Conservation (phyloP, 2,113 vertebrate genomes). For the Labeo rohita region DNA sequence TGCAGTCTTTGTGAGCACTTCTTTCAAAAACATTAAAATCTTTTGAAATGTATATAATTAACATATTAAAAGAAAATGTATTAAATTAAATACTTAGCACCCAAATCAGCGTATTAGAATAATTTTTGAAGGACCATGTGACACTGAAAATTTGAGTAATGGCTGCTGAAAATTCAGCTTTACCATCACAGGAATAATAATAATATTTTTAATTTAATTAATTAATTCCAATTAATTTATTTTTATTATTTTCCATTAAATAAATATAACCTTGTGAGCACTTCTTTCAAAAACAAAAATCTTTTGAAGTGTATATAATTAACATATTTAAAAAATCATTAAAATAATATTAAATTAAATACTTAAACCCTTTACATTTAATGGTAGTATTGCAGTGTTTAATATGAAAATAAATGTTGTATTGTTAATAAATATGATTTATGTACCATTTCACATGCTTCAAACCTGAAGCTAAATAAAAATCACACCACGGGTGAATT, state of each 20-base stretch:
- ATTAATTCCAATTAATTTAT: too few species aligned
- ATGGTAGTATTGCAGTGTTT: neutral
- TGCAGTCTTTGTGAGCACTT: too few species aligned
- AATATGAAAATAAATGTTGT: conserved; percentile 4
- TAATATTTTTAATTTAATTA: too few species aligned
- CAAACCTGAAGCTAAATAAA: neutral
- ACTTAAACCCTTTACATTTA: neutral
- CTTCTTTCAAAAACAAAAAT: too few species aligned
- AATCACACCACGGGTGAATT: neutral
- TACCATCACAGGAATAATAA: neutral
- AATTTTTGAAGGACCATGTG: neutral
- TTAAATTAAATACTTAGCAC: too few species aligned
- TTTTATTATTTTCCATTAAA: neutral
- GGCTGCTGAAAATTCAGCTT: neutral
- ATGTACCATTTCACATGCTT: neutral
- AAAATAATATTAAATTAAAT: neutral
- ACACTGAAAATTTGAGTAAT: neutral
- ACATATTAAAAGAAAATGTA: too few species aligned
- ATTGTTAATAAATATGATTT: neutral
- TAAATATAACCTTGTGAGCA: neutral
- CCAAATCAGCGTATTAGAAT: neutral
- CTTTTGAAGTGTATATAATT: too few species aligned
- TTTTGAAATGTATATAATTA: too few species aligned
- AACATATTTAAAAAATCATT: neutral
- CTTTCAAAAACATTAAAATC: too few species aligned